Evolutionary conservation across 37 sponge, comb jelly and placozoan genomes (phyloP).

Genomic region (Halichondria panicea): DNA sequence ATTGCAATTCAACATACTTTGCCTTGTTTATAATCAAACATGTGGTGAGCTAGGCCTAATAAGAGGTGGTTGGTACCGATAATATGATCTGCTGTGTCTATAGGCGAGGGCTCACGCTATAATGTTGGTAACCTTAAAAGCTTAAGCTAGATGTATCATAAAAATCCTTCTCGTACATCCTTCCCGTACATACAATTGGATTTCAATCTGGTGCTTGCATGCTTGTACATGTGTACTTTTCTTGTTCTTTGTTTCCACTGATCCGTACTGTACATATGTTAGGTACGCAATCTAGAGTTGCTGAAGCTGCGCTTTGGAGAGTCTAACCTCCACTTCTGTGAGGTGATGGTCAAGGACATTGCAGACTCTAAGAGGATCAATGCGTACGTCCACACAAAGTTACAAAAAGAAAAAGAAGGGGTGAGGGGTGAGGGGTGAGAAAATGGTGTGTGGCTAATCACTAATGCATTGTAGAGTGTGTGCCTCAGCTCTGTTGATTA

Average conservation of each 20-base stretch:
- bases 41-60: no score
- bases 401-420: slow-evolving; percentile 5
- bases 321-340: slow-evolving; percentile 78
- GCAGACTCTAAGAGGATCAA: slow-evolving; percentile 84
- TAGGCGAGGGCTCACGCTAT: not conserved
- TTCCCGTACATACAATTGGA: not conserved
- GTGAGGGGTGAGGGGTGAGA: not conserved
- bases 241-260: not conserved
- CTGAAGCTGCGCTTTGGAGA: slow-evolving; percentile 93
- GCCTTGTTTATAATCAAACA: not conserved
- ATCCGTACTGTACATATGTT: no score
- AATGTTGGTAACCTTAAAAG: not conserved
- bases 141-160: not conserved
- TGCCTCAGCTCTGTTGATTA: not conserved
- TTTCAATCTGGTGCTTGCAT: not conserved
- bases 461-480: not conserved
- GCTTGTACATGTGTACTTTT: not conserved
- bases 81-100: not conserved
- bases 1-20: not conserved
- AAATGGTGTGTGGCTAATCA: not conserved
- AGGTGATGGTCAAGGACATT: slow-evolving; percentile 96
- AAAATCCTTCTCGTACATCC: not conserved
- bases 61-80: no score
- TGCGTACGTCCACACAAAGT: slow-evolving; percentile 8
- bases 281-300: slow-evolving; percentile 81